Percentiles rank a stretch among this genome's conserved stretches.
phyloP scores from a whole-genome alignment of 2,888 invertebrate species.

The Ecliptopera silaceata region DNA sequence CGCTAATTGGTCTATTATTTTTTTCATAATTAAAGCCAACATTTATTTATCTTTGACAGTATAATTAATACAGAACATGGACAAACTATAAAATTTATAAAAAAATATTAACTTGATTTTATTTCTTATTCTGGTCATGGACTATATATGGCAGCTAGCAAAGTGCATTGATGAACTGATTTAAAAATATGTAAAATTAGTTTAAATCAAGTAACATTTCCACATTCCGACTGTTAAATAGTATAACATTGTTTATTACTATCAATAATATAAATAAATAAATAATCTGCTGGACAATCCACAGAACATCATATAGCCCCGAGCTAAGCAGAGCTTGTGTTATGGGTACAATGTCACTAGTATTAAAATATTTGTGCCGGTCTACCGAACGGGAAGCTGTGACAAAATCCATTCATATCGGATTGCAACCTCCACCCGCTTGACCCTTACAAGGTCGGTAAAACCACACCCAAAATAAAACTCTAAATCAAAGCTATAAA shows the following conservation, averaged over 20 bases:
- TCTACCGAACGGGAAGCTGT: slow-evolving; percentile 51
- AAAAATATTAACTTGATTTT: not conserved
- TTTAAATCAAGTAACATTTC: too few species aligned
- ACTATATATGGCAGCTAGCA: not conserved
- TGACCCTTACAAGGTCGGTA: slow-evolving; percentile 33
- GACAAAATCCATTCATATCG: slow-evolving; percentile 56
- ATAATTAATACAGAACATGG: slow-evolving; percentile 63
- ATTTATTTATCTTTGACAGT: slow-evolving; percentile 66
- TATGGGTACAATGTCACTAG: slow-evolving; percentile 36
- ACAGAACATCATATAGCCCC: too few species aligned
- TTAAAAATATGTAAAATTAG: too few species aligned
- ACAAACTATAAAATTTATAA: slow-evolving; percentile 57
- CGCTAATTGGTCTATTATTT: slow-evolving; percentile 42
- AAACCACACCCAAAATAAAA: slow-evolving; percentile 8
- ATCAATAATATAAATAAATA: too few species aligned
- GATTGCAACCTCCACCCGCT: slow-evolving; percentile 46
- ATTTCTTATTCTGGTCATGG: not conserved
- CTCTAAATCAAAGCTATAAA: slow-evolving; percentile 11
- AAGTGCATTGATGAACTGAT: not conserved
- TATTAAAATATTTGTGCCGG: slow-evolving; percentile 56
- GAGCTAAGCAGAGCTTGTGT: too few species aligned
- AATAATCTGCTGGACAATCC: too few species aligned
- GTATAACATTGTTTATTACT: not conserved
- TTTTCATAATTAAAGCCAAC: slow-evolving; percentile 31
- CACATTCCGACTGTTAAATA: too few species aligned